Base-by-base conservation (phyloP, 2,888 invertebrate genomes). In the Lasius fuliginosus region DNA sequence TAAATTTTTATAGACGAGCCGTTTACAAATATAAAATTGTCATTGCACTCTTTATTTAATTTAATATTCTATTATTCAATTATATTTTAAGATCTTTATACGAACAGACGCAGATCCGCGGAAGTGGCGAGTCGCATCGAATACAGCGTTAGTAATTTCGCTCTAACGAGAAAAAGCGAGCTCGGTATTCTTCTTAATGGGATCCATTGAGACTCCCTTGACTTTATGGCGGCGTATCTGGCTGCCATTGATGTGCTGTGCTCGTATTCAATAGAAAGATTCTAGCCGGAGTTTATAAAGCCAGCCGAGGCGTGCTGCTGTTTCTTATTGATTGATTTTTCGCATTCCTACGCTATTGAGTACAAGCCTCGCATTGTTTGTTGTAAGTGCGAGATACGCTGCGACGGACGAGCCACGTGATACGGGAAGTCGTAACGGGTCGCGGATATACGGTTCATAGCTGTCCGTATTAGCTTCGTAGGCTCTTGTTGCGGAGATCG, bases 351-450 rank as follows among this genome's bases (percentile, higher is more conserved):
- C 81, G 81, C 84, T 86, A 88, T 84, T 85, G 75, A 84, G 85
- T 42, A 90, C 90, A 90, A 90, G 90, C 88, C 88, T 81, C 53
- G 89, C 90, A 88, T 90, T 90, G 89, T 90, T 86, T 90, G 86
- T 86, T 49, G 60, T 62, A 77, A 82, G 33, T 36, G 65, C 46
- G 76, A 60, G 74, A 62, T 87, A 85, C 60, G 83, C 77, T 64
- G 40, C 69, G 67, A 73, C 62, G 60, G 76, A 58, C 49, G 68
- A 9, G 9, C 60, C 18, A 40, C 56, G 60, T 71, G 89, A 89
- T 88, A 87, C 83, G 62, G 18, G 81, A 83, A 84, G 74, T 88
- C 81, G 86, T 74, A 82, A 87, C 84, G 81, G 83, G 60, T 77
- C 88, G 71, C 56, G 77, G 77, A 88, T 88, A 53, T 53, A 84